phyloP scores from a whole-genome alignment of 2,888 invertebrate species.

The Nasonia oneida region DNA sequence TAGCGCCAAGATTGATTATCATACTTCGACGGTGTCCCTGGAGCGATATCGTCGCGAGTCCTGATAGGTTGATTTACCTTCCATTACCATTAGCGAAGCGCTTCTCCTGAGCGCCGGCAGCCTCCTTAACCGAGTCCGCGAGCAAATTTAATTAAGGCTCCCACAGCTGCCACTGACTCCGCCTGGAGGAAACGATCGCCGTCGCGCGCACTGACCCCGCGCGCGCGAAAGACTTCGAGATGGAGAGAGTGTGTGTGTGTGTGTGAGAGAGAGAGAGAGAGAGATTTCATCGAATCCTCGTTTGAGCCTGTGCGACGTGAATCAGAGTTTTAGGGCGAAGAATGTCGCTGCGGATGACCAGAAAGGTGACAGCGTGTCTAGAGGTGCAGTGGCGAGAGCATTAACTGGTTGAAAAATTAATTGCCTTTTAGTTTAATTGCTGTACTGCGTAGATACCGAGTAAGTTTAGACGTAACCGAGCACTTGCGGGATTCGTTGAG shows the following conservation, averaged over 20 bases:
- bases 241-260: neutral
- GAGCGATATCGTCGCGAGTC: constrained; percentile 28
- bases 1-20: constrained; percentile 48
- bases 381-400: too few species aligned
- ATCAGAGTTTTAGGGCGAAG: too few species aligned
- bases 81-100: constrained; percentile 61
- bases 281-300: constrained; percentile 29
- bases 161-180: neutral
- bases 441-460: too few species aligned
- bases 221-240: neutral
- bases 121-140: constrained; percentile 57
- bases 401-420: too few species aligned
- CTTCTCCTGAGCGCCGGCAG: constrained; percentile 33
- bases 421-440: too few species aligned
- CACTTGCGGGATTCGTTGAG: too few species aligned
- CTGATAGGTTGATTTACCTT: constrained; percentile 69
- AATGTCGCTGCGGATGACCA: too few species aligned
- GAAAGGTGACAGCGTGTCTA: too few species aligned
- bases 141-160: constrained; percentile 68
- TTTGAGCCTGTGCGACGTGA: neutral
- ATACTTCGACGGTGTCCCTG: constrained; percentile 34
- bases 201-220: constrained; percentile 15
- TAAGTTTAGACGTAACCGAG: too few species aligned
- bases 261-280: neutral
- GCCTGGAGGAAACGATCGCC: constrained; percentile 57